These are phyloP conservation scores for Laupala kohalensis DNA, from an alignment of 1,140 invertebrate species.

Conservation along the genomic window DNA sequence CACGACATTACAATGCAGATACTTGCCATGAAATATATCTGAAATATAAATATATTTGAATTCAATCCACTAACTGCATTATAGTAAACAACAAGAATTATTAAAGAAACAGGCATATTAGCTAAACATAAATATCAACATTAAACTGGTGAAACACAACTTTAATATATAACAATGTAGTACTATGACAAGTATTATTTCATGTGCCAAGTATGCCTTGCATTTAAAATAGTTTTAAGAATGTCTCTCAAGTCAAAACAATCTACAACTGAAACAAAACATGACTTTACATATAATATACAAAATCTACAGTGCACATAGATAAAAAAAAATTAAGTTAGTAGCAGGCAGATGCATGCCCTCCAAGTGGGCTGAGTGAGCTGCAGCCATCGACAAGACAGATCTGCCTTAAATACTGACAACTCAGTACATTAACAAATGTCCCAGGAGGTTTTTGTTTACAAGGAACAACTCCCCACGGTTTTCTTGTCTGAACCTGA, in stretches of 20 bases:
- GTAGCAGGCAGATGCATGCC: constrained; percentile 1
- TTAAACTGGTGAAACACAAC: constrained; percentile 13
- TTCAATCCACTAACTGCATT: constrained; percentile 8
- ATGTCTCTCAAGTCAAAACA: background rate
- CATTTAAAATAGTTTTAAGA: background rate
- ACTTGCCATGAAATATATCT: constrained; percentile 6
- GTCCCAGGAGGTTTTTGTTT: background rate
- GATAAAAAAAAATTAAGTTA: constrained; percentile 5
- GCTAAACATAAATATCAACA: constrained; percentile 10
- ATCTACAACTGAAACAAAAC: background rate
- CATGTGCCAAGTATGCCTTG: constrained; percentile 3
- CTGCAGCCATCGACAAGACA: background rate
- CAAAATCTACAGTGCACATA: constrained; percentile 7
- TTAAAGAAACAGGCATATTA: constrained; percentile 7
- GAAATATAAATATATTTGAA: constrained; percentile 9
- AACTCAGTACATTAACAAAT: background rate
- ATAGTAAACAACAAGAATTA: constrained; percentile 7
- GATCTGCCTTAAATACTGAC: background rate
- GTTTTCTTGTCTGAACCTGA: background rate
- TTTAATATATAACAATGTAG: constrained; percentile 10
- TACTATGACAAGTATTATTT: constrained; percentile 13
- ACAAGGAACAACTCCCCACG: background rate
- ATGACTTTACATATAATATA: constrained; percentile 6
- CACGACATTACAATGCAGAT: constrained; percentile 7
- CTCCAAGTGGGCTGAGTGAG: background rate